phyloP scores from a whole-genome alignment of 2,888 invertebrate species.

The Cryptophagus acutangulus region DNA sequence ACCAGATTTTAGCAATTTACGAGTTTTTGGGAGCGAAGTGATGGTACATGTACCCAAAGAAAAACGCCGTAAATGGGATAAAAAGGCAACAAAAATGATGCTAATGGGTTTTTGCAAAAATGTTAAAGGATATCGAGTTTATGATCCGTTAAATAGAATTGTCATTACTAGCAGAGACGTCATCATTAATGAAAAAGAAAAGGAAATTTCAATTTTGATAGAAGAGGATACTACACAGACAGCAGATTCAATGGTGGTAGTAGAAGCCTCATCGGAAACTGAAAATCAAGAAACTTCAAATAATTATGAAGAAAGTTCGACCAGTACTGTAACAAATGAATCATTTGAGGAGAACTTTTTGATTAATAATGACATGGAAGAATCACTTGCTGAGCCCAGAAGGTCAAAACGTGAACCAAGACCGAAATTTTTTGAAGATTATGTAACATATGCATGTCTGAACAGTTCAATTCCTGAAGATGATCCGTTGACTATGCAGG shows the following conservation, averaged over 20 bases:
- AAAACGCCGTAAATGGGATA: conserved; percentile 34
- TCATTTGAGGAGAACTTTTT: no score
- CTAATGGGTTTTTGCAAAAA: conserved; percentile 31
- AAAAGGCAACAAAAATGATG: conserved; percentile 27
- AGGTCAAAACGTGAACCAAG: conserved; percentile 17
- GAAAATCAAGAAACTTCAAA: conserved; percentile 3
- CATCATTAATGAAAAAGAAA: conserved; percentile 7
- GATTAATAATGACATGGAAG: conserved; percentile 5
- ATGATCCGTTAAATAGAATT: conserved; percentile 21
- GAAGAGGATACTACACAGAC: no score
- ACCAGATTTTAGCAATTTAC: conserved; percentile 34
- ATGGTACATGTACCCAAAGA: no score
- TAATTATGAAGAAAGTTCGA: not conserved
- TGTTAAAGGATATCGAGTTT: conserved; percentile 29
- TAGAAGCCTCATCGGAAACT: not conserved
- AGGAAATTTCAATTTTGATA: conserved; percentile 1
- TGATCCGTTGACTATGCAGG: conserved; percentile 15
- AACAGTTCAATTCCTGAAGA: conserved; percentile 6
- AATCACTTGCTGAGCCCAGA: conserved; percentile 11
- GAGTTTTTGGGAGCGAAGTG: conserved; percentile 33
- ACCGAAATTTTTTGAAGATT: conserved; percentile 16
- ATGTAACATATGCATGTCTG: conserved; percentile 11
- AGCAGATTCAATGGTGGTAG: conserved; percentile 16
- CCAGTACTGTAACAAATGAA: no score
- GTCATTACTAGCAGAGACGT: conserved; percentile 24